Base-by-base conservation (phyloP, 2,113 vertebrate genomes). In the Opisthocomus hoazin region DNA sequence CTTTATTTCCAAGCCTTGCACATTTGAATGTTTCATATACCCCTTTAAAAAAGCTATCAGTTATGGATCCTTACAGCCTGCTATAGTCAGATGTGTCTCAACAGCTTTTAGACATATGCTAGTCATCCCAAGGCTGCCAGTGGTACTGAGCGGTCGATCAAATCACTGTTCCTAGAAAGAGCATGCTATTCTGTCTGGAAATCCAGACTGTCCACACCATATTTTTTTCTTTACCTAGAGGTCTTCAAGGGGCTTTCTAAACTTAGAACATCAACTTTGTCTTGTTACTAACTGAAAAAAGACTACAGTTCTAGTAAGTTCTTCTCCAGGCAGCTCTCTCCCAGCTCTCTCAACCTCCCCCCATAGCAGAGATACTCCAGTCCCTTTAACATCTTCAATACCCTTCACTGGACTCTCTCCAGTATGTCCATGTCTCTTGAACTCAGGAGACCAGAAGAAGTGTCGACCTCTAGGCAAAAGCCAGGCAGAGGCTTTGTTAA, bases 201-300 rank as follows among this genome's bases (percentile, higher is more conserved):
- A 81, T 3, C 7, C 3, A 8, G 0, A 45, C 9, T 20, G 19
- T 36, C 32, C 13, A 65, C 9, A 48, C 1, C 16, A 17, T 9
- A 61, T 3, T 34, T 53, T 53, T 2, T 53, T 15, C 21, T 56
- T 73, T 26, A 60, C 6, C 26, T 23, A 41, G 27, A 6, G 16
- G 9, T n/a, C 68, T 87, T 54, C 41, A 11, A 21, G 2, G 34
- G 16, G 13, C 37, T 45, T 71, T 39, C 22, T 63, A n/a, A 73
- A 63, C 15, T 24, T 57, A 60, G 4, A 11, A 32, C 8, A 51
- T n/a, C 20, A 45, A 41, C 45, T 39, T 12, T 54, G 15, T 48
- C 36, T 27, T 34, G 24, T 37, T 74, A 61, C 7, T 41, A 73
- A 65, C 5, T 50, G 26, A 50, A 81, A 63, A 39, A 39, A 63